Evolutionary conservation across 37 sponge, comb jelly and placozoan genomes (phyloP).

Genomic region (Chondrosia reniformis): DNA sequence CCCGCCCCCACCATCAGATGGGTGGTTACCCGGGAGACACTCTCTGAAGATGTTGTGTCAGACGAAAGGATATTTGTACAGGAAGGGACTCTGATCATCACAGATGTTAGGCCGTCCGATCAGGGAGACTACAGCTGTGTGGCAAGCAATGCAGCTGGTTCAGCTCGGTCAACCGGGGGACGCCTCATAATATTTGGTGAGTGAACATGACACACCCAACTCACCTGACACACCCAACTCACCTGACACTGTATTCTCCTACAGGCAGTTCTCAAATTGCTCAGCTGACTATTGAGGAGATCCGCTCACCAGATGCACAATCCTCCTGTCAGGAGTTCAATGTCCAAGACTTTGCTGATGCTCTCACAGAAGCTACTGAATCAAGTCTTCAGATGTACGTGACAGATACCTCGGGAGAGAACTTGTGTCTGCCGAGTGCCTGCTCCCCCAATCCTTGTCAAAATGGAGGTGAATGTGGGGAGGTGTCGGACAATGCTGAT

Average conservation of each 20-base stretch:
- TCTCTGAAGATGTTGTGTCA: not conserved
- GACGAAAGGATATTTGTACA: slow-evolving; percentile 3
- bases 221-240: not conserved
- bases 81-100: slow-evolving; percentile 16
- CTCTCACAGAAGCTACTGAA: not conserved
- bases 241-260: not conserved
- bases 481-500: not conserved
- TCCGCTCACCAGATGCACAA: not conserved
- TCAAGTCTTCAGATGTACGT: not conserved
- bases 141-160: slow-evolving; percentile 43
- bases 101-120: slow-evolving; percentile 20
- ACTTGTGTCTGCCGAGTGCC: slow-evolving; percentile 40
- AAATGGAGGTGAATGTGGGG: slow-evolving; percentile 45
- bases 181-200: slow-evolving; percentile 45
- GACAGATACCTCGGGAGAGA: slow-evolving; percentile 9
- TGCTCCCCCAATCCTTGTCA: slow-evolving; percentile 67
- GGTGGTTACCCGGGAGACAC: not conserved
- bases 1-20: slow-evolving; percentile 35
- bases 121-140: slow-evolving; percentile 51
- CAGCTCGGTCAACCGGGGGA: slow-evolving; percentile 7
- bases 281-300: slow-evolving; percentile 11
- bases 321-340: slow-evolving; percentile 7
- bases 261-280: not conserved
- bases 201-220: slow-evolving; percentile 1
- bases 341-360: not conserved